Base-by-base conservation (phyloP, 2,888 invertebrate genomes). In the Ptychoptera contaminata region DNA sequence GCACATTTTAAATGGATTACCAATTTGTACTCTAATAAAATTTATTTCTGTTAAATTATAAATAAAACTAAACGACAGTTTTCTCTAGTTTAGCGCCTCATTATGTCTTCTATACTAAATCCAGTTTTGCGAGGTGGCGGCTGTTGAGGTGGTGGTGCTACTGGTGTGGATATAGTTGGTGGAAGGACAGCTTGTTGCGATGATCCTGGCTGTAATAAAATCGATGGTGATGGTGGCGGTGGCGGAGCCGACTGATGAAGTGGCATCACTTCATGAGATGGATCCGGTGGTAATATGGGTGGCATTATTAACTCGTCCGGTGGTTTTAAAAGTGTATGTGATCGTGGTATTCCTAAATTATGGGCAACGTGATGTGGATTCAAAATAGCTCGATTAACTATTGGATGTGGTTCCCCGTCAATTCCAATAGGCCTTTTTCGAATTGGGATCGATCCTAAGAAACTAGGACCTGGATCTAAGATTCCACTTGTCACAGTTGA, bases 41-140 rank as follows among this genome's bases (percentile, higher is more conserved):
- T 23, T 23, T 23, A n/a, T n/a, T n/a, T n/a, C n/a, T n/a, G n/a
- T n/a, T n/a, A n/a, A n/a, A n/a, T n/a, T n/a, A n/a, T n/a, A n/a
- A n/a, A n/a, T n/a, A n/a, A n/a, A n/a, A n/a, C n/a, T n/a, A n/a
- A n/a, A n/a, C n/a, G n/a, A n/a, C n/a, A n/a, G n/a, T n/a, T n/a
- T n/a, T n/a, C n/a, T n/a, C n/a, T n/a, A n/a, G 23, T 16, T 73
- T 72, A 85, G 65, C 86, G 82, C 57, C 87, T 75, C 88, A 88
- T 87, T 53, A 88, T 87, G 54, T 88, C 88, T 58, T 86, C 88
- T 69, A 88, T 88, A 59, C 86, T 87, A 63, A 88, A 88, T 14
- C 88, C 88, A 58, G 85, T 84, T 56, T 82, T 81, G 52, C 82
- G 73, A 9, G 77, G 76, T 37, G 73, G 73, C 47, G 74, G 74